Evolutionary conservation across 23 tunicate genomes (phyloP), one percentile per base, ranked within the genome.

Genomic region (Trididemnum nubilum): DNA sequence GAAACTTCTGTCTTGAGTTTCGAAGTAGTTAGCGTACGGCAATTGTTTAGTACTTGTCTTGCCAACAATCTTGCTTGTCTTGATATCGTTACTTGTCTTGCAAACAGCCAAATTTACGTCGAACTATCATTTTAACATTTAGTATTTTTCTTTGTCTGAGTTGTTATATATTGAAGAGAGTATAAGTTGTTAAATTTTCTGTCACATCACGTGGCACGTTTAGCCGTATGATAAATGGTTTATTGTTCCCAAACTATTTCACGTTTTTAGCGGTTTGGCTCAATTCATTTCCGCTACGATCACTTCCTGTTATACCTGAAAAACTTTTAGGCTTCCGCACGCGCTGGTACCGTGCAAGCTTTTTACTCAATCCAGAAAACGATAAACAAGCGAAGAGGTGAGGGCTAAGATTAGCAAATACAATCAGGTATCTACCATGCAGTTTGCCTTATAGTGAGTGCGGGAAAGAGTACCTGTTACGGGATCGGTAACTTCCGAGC

Each of bases 241-340:
- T 67, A 67, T 67, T 67, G 74, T 67, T 67, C 74, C 22, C 31
- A 67, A 67, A 67, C 74, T 67, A 33, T 67, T 67, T 67, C 74
- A 67, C 74, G 74, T 67, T 67, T 67, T 67, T 12, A 67, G 38
- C 74, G 38, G 37, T 67, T 67, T 67, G 38, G 74, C 74, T 67
- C 38, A 67, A 3, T 31, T 38, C 12, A 33, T 24, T 67, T 67
- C 74, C 74, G 74, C n/a, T 33, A 33, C n/a, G 74, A 3, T 9
- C 31, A 67, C 74, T 67, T 67, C 74, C 74, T 15, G 31, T 33
- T 32, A 67, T 67, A 67, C 74, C 74, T 67, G 74, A 67, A 67
- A 67, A 67, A 38, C 31, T 31, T 7, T 67, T 67, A n/a, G n/a
- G n/a, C 33, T 32, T 67, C 21, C 74, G 74, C 37, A 12, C 37